Percentiles rank a stretch among this genome's conserved stretches.
Conservation (phyloP, 1,140 invertebrate genomes). For the Pogonomyrmex californicus region DNA sequence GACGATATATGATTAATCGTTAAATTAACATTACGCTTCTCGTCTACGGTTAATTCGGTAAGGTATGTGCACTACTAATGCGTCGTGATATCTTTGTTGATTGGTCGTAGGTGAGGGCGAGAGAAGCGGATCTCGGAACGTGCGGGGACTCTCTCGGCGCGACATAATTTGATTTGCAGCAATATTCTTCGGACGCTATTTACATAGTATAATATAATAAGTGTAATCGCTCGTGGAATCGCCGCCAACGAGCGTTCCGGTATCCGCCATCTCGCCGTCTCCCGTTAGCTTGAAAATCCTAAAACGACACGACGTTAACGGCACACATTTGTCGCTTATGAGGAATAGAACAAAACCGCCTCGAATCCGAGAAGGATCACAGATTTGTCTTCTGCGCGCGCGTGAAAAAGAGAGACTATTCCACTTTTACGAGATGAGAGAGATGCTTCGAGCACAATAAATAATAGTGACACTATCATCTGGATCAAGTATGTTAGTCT, state of each 20-base stretch:
- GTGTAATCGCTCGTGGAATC: conserved; percentile 6
- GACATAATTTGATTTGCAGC: conserved; percentile 45
- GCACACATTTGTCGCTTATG: conserved; percentile 19
- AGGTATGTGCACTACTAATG: conserved; percentile 26
- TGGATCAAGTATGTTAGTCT: background rate
- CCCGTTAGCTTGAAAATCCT: conserved; percentile 21
- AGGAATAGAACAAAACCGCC: conserved; percentile 34
- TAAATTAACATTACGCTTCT: conserved; percentile 36
- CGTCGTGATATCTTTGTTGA: conserved; percentile 57
- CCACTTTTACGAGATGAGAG: conserved; percentile 6
- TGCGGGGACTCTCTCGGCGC: conserved; percentile 2
- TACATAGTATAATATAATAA: conserved; percentile 57
- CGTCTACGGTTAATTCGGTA: conserved; percentile 37
- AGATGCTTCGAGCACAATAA: conserved; percentile 54
- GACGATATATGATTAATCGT: conserved; percentile 43
- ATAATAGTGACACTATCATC: conserved; percentile 39
- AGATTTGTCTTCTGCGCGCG: conserved; percentile 50
- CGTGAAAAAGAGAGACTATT: conserved; percentile 12
- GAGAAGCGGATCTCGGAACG: conserved; percentile 40
- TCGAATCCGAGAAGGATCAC: conserved; percentile 55
- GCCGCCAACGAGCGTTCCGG: conserved; percentile 26
- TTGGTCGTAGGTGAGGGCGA: conserved; percentile 53
- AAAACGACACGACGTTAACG: conserved; percentile 52
- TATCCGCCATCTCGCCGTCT: conserved; percentile 24
- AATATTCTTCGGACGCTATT: conserved; percentile 57